Percentiles rank a stretch among this genome's conserved stretches.
phyloP scores from a whole-genome alignment of 2,797 vertebrate species.

The Lutjanus campechanus region DNA sequence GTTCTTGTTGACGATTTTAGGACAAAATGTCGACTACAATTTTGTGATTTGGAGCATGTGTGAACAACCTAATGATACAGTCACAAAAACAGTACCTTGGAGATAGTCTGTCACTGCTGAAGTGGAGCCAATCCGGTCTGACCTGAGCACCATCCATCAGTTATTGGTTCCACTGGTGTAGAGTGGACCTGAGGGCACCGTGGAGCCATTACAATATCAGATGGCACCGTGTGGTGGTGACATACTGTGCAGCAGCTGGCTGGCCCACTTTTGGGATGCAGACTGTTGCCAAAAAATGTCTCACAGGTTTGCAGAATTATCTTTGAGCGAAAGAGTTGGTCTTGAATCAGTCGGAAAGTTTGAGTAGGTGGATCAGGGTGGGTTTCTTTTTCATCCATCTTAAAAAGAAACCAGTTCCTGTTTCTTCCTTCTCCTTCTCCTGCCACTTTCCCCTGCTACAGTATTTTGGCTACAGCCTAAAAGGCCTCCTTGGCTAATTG shows the following conservation, averaged over 20 bases:
- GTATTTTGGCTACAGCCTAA: constrained; percentile 55
- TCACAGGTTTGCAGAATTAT: constrained; percentile 14
- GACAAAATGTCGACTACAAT: too few species aligned
- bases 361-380: background rate
- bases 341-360: background rate
- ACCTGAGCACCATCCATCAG: constrained; percentile 18
- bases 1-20: constrained; percentile 1
- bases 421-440: background rate
- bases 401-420: constrained; percentile 3
- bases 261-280: constrained; percentile 23
- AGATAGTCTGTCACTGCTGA: constrained; percentile 6
- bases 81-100: background rate
- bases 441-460: constrained; percentile 17
- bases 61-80: background rate
- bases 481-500: constrained; percentile 79
- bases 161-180: constrained; percentile 31
- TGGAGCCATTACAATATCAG: constrained; percentile 52
- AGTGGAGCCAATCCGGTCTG: constrained; percentile 12
- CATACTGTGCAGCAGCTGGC: constrained; percentile 24
- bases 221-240: constrained; percentile 41
- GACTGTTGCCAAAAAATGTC: constrained; percentile 14
- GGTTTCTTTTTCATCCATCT: background rate
- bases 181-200: constrained; percentile 40
- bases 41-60: background rate
- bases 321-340: background rate